Evolutionary conservation across 1,140 invertebrate species (phyloP).

Genomic region (Vanessa tameamea): DNA sequence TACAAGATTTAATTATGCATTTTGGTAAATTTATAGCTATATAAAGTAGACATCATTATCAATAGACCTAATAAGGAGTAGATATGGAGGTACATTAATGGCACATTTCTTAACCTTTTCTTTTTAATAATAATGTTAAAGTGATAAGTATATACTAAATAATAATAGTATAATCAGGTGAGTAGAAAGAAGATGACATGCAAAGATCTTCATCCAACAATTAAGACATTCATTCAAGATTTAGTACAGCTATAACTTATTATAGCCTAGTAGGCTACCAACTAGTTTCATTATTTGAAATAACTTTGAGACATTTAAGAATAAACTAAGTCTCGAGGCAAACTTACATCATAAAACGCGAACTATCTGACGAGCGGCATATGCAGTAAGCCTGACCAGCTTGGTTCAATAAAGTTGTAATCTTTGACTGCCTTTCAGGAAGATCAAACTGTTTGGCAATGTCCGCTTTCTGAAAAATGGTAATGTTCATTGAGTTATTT

Average conservation of each 20-base stretch:
- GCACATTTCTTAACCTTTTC: too few relatives aligned
- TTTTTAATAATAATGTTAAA: not conserved
- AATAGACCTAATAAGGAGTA: too few relatives aligned
- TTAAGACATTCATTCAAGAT: too few relatives aligned
- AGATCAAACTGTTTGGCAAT: slow-evolving; percentile 94
- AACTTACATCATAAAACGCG: slow-evolving; percentile 97
- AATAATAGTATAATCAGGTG: too few relatives aligned
- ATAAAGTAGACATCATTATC: too few relatives aligned
- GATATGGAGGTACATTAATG: too few relatives aligned
- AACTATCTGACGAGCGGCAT: slow-evolving; percentile 95
- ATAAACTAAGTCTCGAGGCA: not conserved
- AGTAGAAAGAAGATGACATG: too few relatives aligned
- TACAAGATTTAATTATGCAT: not conserved
- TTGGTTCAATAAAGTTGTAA: slow-evolving; percentile 92
- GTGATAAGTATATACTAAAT: too few relatives aligned
- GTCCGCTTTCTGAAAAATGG: slow-evolving; percentile 87
- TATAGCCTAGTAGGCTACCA: too few relatives aligned
- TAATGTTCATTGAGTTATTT: not conserved
- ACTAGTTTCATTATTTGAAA: too few relatives aligned
- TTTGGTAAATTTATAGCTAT: not conserved
- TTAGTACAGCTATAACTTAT: too few relatives aligned
- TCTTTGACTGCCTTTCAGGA: slow-evolving; percentile 94
- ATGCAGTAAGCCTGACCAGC: slow-evolving; percentile 96
- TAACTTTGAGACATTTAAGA: not conserved
- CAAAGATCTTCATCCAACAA: too few relatives aligned